Percentiles rank a stretch among this genome's conserved stretches.
These are phyloP conservation scores for Amblyornis subalaris DNA, from an alignment of 2,113 vertebrate genomes.

Conservation along the genomic window DNA sequence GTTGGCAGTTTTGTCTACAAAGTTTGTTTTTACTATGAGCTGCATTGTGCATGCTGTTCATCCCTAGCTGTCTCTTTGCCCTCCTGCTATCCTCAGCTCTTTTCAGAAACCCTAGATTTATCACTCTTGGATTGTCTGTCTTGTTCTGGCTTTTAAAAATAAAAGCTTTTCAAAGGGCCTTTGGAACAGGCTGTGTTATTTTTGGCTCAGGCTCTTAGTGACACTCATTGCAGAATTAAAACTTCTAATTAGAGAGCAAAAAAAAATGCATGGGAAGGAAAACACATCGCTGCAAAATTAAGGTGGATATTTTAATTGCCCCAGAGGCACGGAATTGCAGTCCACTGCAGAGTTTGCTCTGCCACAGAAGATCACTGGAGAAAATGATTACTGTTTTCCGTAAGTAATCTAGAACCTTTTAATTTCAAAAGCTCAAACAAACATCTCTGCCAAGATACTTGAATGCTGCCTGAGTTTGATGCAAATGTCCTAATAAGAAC, in stretches of 20 bases:
- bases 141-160: constrained; percentile 56
- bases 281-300: not conserved
- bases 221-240: constrained; percentile 47
- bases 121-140: constrained; percentile 42
- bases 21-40: not conserved
- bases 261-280: not conserved
- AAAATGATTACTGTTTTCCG: not conserved
- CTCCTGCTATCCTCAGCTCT: constrained; percentile 36
- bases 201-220: constrained; percentile 42
- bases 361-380: not conserved
- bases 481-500: not conserved
- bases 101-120: constrained; percentile 59
- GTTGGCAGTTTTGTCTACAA: not conserved
- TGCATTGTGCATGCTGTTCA: not conserved
- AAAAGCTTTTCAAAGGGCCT: constrained; percentile 47
- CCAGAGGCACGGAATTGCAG: not conserved
- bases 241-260: constrained; percentile 46
- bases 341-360: not conserved
- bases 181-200: constrained; percentile 55
- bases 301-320: constrained; percentile 28
- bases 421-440: not conserved
- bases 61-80: constrained; percentile 29
- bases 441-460: not conserved
- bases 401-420: not conserved
- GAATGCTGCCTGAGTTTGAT: not conserved